Conservation (phyloP, 2,113 vertebrate species). For the Syngnathoides biaculeatus region DNA sequence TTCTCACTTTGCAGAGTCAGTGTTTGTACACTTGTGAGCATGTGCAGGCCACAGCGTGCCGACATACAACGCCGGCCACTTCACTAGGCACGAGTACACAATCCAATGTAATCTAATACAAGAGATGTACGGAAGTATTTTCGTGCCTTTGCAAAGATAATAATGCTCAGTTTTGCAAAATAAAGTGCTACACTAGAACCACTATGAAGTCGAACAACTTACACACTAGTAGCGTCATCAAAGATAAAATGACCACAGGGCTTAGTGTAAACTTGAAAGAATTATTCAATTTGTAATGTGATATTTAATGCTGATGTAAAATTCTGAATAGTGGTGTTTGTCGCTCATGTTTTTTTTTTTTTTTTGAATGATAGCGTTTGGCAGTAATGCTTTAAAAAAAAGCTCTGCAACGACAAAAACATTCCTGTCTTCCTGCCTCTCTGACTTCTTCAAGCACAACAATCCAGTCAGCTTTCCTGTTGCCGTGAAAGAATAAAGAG, state of each 20-base stretch:
- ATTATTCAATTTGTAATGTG: background rate
- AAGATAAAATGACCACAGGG: too few relatives aligned
- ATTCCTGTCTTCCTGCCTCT: background rate
- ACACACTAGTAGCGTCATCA: background rate
- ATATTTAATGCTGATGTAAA: background rate
- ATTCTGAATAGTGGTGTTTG: background rate
- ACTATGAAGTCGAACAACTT: background rate
- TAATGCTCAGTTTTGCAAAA: background rate
- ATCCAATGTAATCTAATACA: background rate
- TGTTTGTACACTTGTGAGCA: conserved; percentile 1
- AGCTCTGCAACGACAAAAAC: conserved; percentile 4
- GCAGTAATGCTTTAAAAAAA: background rate
- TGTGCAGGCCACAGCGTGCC: background rate
- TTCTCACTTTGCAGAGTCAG: conserved; percentile 10
- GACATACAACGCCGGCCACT: background rate
- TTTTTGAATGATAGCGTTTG: background rate
- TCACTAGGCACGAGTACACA: background rate
- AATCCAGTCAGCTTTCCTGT: conserved; percentile 36
- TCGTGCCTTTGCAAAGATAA: background rate
- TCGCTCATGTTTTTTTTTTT: too few relatives aligned
- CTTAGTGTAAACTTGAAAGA: background rate
- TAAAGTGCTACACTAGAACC: background rate
- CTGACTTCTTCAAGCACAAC: conserved; percentile 11
- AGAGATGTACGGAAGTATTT: background rate
- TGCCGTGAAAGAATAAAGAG: conserved; percentile 18